Evolutionary conservation across 2,888 invertebrate genomes (phyloP).

Genomic region (Ochlodes sylvanus): DNA sequence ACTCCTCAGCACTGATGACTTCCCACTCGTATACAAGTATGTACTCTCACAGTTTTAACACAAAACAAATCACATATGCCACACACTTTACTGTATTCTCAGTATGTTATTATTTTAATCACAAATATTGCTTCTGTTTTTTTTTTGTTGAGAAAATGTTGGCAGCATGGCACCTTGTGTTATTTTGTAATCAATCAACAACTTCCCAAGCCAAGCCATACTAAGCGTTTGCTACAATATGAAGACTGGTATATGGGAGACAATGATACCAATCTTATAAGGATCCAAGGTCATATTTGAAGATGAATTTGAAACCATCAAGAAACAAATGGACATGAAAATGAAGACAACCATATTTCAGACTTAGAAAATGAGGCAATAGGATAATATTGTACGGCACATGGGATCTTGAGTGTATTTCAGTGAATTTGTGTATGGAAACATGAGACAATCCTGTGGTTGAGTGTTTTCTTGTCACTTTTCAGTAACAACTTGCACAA

Average conservation of each 20-base stretch:
- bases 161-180: conserved; percentile 25
- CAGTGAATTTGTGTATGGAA: conserved; percentile 22
- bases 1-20: conserved; percentile 92
- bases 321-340: conserved; percentile 1
- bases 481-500: conserved; percentile 76
- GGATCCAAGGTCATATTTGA: not conserved
- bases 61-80: conserved; percentile 56
- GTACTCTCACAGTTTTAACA: conserved; percentile 59
- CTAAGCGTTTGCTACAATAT: not conserved
- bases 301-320: conserved; percentile 3
- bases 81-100: conserved; percentile 68
- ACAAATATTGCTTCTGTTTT: conserved; percentile 61
- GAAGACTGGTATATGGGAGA: conserved; percentile 13
- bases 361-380: conserved; percentile 12
- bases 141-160: conserved; percentile 64
- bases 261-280: not conserved
- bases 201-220: conserved; percentile 13
- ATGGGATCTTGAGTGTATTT: conserved; percentile 42
- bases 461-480: conserved; percentile 80
- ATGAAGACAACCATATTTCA: conserved; percentile 16
- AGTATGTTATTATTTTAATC: conserved; percentile 52
- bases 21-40: conserved; percentile 94
- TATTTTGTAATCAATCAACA: conserved; percentile 23
- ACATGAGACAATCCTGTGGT: conserved; percentile 48
- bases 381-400: conserved; percentile 34